These are phyloP conservation scores for Bombus confusus DNA, from an alignment of 1,140 invertebrate genomes.

Conservation along the genomic window DNA sequence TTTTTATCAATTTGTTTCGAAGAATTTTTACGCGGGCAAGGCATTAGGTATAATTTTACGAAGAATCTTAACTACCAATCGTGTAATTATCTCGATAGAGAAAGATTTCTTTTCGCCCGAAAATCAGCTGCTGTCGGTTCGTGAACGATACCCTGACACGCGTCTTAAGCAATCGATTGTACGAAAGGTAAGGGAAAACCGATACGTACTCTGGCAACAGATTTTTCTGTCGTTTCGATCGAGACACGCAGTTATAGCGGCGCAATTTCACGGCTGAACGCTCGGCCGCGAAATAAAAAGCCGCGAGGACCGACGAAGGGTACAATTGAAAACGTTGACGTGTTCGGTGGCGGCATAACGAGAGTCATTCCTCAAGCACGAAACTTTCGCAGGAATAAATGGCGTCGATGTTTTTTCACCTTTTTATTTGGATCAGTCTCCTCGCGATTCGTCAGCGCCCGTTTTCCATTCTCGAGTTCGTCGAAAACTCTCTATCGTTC, in stretches of 20 bases:
- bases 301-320: constrained; percentile 27
- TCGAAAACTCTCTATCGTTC: background rate
- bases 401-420: constrained; percentile 15
- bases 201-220: constrained; percentile 15
- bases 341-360: constrained; percentile 44
- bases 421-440: background rate
- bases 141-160: background rate
- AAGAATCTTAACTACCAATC: background rate
- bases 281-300: constrained; percentile 25
- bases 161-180: constrained; percentile 10
- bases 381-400: constrained; percentile 37
- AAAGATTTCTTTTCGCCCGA: background rate
- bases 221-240: constrained; percentile 14
- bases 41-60: background rate
- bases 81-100: background rate
- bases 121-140: constrained; percentile 3
- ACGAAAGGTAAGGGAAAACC: background rate
- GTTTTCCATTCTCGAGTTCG: background rate
- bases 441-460: constrained; percentile 18
- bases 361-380: constrained; percentile 42
- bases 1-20: background rate
- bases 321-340: constrained; percentile 50
- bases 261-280: constrained; percentile 34
- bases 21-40: background rate
- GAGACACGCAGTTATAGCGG: constrained; percentile 9